Conservation (phyloP, 2,888 invertebrate species). For the Tiphia femorata region DNA sequence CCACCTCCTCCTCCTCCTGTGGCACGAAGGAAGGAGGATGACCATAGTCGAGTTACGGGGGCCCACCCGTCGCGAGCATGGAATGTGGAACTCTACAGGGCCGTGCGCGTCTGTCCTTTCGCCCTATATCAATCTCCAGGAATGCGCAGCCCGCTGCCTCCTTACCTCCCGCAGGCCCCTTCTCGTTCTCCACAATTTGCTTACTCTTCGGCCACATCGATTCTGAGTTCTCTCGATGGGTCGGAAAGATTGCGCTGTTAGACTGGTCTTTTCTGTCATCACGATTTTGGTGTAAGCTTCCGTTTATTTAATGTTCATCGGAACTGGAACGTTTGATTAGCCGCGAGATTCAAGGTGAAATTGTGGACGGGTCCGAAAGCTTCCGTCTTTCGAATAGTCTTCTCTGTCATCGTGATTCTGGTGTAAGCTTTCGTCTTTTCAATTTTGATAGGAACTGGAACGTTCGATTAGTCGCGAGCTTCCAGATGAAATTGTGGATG, state of each 20-base stretch:
- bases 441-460: too few relatives aligned
- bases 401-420: not conserved
- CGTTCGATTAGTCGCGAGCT: too few relatives aligned
- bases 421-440: not conserved
- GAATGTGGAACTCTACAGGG: slow-evolving; percentile 67
- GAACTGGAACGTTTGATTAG: too few relatives aligned
- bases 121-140: slow-evolving; percentile 19
- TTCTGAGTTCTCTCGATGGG: not conserved
- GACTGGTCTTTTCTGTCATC: not conserved
- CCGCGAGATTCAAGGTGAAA: too few relatives aligned
- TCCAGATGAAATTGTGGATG: too few relatives aligned
- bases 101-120: slow-evolving; percentile 38
- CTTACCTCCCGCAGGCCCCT: slow-evolving; percentile 16
- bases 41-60: slow-evolving; percentile 49
- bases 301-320: not conserved
- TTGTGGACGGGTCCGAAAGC: not conserved
- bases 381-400: not conserved
- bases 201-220: not conserved
- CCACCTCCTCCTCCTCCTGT: too few relatives aligned
- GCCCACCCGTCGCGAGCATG: slow-evolving; percentile 65
- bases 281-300: not conserved
- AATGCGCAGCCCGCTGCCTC: not conserved
- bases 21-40: slow-evolving; percentile 44
- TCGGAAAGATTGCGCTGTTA: not conserved
- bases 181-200: slow-evolving; percentile 20